These are phyloP conservation scores for Nibea coibor DNA, from an alignment of 2,113 vertebrate genomes.

Conservation along the genomic window DNA sequence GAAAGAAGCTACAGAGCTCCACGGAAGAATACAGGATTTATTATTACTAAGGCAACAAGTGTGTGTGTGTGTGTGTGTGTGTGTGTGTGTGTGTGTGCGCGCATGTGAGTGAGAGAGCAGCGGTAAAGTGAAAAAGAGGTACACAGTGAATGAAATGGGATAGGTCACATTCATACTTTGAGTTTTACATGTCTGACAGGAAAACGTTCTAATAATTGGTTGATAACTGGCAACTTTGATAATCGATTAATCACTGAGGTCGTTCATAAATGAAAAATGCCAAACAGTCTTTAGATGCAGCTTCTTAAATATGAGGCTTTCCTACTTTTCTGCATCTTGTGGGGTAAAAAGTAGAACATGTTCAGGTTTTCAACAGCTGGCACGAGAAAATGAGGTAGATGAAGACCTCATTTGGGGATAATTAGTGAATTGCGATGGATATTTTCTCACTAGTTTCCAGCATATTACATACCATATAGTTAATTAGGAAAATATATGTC, in stretches of 20 bases:
- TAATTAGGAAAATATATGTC: no score
- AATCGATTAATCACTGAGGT: no score
- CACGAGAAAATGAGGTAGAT: no score
- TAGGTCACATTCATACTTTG: not conserved
- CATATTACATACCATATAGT: no score
- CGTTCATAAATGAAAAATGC: not conserved
- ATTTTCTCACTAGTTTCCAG: no score
- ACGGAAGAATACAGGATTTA: constrained; percentile 27
- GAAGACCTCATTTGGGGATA: no score
- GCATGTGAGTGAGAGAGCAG: not conserved
- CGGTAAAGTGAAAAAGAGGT: not conserved
- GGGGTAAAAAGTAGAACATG: not conserved
- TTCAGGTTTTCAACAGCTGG: not conserved
- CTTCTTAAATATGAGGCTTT: not conserved
- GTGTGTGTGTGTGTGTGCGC: no score
- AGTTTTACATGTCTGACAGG: not conserved
- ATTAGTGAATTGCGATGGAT: no score
- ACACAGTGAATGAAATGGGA: not conserved
- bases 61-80: constrained; percentile 7
- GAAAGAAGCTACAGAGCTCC: constrained; percentile 32
- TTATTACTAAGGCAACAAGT: constrained; percentile 42
- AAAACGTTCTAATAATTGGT: not conserved
- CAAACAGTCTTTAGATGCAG: not conserved
- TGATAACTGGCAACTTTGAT: no score
- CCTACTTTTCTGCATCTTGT: not conserved